These are phyloP conservation scores for Melanophora roralis DNA, from an alignment of 2,888 invertebrate species.

Conservation along the genomic window DNA sequence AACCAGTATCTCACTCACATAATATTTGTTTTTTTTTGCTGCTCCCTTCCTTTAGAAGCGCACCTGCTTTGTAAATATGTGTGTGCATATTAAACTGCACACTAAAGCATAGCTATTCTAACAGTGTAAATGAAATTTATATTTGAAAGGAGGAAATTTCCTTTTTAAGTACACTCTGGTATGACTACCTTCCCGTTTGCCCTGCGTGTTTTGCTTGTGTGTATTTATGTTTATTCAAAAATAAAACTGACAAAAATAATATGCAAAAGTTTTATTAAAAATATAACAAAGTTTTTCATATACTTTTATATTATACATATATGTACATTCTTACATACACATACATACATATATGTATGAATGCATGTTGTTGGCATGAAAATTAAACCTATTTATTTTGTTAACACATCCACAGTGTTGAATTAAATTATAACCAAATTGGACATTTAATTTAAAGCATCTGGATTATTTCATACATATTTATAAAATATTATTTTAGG, in stretches of 20 bases:
- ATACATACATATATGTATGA: background rate
- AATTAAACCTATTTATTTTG: slow-evolving; percentile 15
- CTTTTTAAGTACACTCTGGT: background rate
- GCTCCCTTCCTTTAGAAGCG: too few species aligned
- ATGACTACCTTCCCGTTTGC: background rate
- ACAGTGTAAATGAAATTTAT: slow-evolving; percentile 27
- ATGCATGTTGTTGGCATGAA: slow-evolving; percentile 2
- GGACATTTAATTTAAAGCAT: background rate
- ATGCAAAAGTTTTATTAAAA: too few species aligned
- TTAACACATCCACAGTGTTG: background rate
- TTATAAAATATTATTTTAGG: background rate
- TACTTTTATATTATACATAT: too few species aligned
- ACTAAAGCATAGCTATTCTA: slow-evolving; percentile 1
- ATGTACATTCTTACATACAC: too few species aligned
- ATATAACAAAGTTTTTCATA: background rate
- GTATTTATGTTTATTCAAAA: too few species aligned
- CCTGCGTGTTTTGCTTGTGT: background rate
- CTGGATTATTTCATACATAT: background rate
- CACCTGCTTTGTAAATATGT: too few species aligned
- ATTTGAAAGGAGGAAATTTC: slow-evolving; percentile 13
- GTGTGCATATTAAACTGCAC: background rate
- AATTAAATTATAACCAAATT: background rate
- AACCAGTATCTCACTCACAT: too few species aligned
- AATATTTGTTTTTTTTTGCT: too few species aligned
- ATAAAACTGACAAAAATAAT: background rate